Conservation (phyloP, 2,888 invertebrate genomes). For the Drosophila percnosoma region DNA sequence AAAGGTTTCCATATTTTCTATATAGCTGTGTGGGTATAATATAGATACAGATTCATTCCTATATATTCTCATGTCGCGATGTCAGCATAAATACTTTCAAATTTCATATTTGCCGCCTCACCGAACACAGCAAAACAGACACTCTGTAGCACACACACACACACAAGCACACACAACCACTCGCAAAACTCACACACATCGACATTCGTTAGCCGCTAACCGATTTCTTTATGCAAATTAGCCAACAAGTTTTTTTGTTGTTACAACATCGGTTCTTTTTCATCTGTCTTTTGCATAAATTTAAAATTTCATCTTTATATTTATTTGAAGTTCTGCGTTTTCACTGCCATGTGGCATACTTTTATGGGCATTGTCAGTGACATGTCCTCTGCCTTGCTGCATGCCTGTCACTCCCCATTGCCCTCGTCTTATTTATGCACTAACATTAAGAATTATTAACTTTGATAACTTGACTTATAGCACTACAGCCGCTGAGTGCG, state of each 20-base stretch:
- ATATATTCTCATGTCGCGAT: slow-evolving; percentile 64
- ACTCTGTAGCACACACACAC: background rate
- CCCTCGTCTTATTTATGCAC: slow-evolving; percentile 75
- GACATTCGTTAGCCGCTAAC: slow-evolving; percentile 50
- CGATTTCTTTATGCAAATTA: slow-evolving; percentile 79
- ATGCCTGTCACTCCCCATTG: slow-evolving; percentile 38
- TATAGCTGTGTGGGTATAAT: background rate
- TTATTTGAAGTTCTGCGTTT: slow-evolving; percentile 58
- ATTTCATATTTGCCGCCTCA: slow-evolving; percentile 74
- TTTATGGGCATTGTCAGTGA: slow-evolving; percentile 64
- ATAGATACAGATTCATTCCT: slow-evolving; percentile 21
- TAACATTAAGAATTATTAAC: slow-evolving; percentile 81
- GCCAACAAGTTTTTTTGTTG: slow-evolving; percentile 45
- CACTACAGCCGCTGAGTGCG: slow-evolving; percentile 51
- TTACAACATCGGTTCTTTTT: slow-evolving; percentile 34
- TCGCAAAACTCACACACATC: slow-evolving; percentile 3
- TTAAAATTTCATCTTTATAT: slow-evolving; percentile 66
- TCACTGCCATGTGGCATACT: slow-evolving; percentile 52
- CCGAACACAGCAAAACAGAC: slow-evolving; percentile 39
- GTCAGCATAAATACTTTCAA: slow-evolving; percentile 76
- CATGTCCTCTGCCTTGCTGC: slow-evolving; percentile 43
- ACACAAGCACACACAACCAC: background rate
- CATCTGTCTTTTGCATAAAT: slow-evolving; percentile 71
- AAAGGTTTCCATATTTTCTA: slow-evolving; percentile 50
- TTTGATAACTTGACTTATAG: slow-evolving; percentile 78